Evolutionary conservation across 1,140 invertebrate species (phyloP), one percentile per base, ranked within the genome.

Genomic region (Caenorhabditis briggsae): DNA sequence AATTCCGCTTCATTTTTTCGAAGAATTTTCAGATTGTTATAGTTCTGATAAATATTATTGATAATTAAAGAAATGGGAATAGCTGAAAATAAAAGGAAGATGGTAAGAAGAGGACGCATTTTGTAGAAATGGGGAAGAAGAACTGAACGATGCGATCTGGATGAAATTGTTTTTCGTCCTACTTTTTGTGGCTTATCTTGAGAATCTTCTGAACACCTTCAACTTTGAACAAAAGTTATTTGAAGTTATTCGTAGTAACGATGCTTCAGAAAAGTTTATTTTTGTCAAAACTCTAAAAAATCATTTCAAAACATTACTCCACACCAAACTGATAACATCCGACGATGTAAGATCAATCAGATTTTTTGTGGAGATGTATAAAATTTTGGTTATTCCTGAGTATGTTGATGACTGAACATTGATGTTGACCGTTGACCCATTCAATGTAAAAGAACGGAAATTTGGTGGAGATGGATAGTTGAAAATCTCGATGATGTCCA

Each of bases 1-100:
- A 78, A 78, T 78, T 78, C 70, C 7, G 70, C 70, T 50, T 78
- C 70, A 78, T 78, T 78, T 53, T 78, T 78, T 14, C 70, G 46
- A n/a, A 78, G 70, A n/a, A 78, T 64, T 53, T 64, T 53, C 50
- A 85, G 84, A 85, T 85, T 85, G 7, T 85, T 74, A 25, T 64
- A 85, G 58, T 85, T 85, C 48, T 78, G 61, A 65, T 70, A 70
- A 18, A 85, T 53, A 56, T 85, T 85, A 25, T 78, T 78, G n/a
- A 78, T 12, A 18, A 78, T 78, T 53, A 78, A n/a, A 14, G 70
- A 78, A 8, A 78, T 20, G 11, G 70, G 70, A 43, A 78, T 50
- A 78, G 70, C 70, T 55, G 84, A 85, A 65, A 85, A 85, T 16
- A 85, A 59, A 23, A 85, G 16, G 25, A 78, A 85, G 14, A 48